Evolutionary conservation across 2,113 vertebrate genomes (phyloP).

Genomic region (Phaetusa simplex): DNA sequence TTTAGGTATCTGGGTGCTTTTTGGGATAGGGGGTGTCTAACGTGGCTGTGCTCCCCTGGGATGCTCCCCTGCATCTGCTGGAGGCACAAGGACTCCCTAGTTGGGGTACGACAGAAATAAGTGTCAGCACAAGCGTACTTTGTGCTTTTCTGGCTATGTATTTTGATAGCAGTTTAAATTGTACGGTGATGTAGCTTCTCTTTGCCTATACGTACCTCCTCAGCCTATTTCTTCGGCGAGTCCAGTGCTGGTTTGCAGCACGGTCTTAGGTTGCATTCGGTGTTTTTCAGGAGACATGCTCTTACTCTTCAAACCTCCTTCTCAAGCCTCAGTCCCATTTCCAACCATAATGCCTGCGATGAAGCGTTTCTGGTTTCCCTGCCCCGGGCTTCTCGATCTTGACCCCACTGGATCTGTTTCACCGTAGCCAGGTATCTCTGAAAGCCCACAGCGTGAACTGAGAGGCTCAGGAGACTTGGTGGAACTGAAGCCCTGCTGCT

Average conservation of each 20-base stretch:
- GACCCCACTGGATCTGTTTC: background rate
- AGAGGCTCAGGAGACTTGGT: rapidly evolving
- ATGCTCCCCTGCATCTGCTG: background rate
- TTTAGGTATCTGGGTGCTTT: background rate
- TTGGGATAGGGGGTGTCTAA: background rate
- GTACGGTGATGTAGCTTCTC: background rate
- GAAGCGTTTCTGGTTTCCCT: background rate
- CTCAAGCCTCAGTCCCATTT: background rate
- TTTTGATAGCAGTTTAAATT: background rate
- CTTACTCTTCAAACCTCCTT: background rate
- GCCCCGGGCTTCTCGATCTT: background rate
- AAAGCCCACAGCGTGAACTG: background rate
- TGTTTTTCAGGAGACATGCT: background rate
- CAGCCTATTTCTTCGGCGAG: background rate
- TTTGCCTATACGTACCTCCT: background rate
- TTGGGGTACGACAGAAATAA: background rate
- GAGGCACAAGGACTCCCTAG: background rate
- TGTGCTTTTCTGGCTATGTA: background rate
- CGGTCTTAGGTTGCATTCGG: background rate
- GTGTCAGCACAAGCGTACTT: rapidly evolving
- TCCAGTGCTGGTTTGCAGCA: background rate
- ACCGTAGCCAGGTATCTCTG: background rate
- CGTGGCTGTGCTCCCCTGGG: background rate
- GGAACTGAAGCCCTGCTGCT: background rate
- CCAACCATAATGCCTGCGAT: background rate